These are phyloP conservation scores for Bombylius major DNA, from an alignment of 2,888 invertebrate genomes.

Conservation along the genomic window DNA sequence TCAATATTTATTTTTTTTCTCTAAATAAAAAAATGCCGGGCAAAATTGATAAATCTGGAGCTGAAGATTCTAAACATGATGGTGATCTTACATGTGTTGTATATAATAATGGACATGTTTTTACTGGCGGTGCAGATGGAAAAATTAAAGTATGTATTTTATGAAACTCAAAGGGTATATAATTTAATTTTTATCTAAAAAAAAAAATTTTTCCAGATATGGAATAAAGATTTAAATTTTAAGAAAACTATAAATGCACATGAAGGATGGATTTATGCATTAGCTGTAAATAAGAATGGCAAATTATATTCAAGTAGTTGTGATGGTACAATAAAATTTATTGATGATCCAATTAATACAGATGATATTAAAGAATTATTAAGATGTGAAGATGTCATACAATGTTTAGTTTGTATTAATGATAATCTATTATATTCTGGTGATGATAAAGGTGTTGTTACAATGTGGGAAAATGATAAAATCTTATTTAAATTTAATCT, in stretches of 20 bases:
- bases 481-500: constrained; percentile 34
- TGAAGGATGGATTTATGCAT: constrained; percentile 31
- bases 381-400: constrained; percentile 29
- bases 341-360: constrained; percentile 26
- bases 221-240: constrained; percentile 31
- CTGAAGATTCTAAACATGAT: constrained; percentile 24
- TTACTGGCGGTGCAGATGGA: constrained; percentile 36
- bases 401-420: constrained; percentile 29
- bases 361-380: constrained; percentile 25
- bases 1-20: too few species aligned
- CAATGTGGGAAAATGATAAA: constrained; percentile 33
- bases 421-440: constrained; percentile 29
- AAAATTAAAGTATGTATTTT: constrained; percentile 31
- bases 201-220: constrained; percentile 23
- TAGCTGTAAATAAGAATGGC: constrained; percentile 29
- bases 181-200: neutral
- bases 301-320: constrained; percentile 33
- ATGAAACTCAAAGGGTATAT: neutral
- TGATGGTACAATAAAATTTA: constrained; percentile 33
- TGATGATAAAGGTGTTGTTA: constrained; percentile 35
- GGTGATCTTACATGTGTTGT: constrained; percentile 31
- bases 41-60: neutral
- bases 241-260: constrained; percentile 27
- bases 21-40: neutral
- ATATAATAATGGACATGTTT: constrained; percentile 26